Evolutionary conservation across 1,140 invertebrate genomes (phyloP).

Genomic region (Drosophila virilis): DNA sequence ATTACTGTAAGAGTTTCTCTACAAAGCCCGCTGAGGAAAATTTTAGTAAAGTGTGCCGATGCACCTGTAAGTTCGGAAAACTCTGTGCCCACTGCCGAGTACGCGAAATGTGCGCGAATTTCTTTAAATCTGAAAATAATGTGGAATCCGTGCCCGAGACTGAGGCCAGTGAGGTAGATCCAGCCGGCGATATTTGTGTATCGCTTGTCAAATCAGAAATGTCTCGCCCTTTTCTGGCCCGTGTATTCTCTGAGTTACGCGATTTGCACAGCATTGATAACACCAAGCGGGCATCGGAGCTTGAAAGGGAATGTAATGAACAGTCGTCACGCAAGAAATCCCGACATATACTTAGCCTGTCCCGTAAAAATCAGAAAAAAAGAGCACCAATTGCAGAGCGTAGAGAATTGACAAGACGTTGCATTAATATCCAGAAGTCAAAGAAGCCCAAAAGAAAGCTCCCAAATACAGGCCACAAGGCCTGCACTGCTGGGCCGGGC

Average conservation of each 20-base stretch:
- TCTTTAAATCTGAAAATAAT: constrained; percentile 37
- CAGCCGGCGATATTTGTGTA: constrained; percentile 52
- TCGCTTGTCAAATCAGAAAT: constrained; percentile 32
- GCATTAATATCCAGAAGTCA: constrained; percentile 16
- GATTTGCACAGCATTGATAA: constrained; percentile 48
- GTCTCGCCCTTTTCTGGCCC: constrained; percentile 58
- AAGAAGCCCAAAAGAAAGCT: too few relatives aligned
- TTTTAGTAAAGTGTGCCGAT: constrained; percentile 28
- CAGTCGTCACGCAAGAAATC: too few relatives aligned
- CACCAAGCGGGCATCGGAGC: background rate
- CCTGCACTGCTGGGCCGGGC: constrained; percentile 31
- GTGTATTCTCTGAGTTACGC: constrained; percentile 63
- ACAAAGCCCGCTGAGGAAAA: background rate
- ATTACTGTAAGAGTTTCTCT: constrained; percentile 24
- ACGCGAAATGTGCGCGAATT: constrained; percentile 53
- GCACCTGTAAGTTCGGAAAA: constrained; percentile 45
- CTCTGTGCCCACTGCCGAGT: constrained; percentile 71
- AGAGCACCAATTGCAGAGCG: background rate
- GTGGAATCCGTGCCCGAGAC: background rate
- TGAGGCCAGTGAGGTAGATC: background rate
- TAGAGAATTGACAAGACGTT: background rate
- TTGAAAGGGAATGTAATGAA: constrained; percentile 37
- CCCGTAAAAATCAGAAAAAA: background rate
- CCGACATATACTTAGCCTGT: too few relatives aligned
- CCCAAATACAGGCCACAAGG: constrained; percentile 51